Evolutionary conservation across 1,140 invertebrate species (phyloP), one percentile per base, ranked within the genome.

Genomic region (Hylaeus anthracinus): DNA sequence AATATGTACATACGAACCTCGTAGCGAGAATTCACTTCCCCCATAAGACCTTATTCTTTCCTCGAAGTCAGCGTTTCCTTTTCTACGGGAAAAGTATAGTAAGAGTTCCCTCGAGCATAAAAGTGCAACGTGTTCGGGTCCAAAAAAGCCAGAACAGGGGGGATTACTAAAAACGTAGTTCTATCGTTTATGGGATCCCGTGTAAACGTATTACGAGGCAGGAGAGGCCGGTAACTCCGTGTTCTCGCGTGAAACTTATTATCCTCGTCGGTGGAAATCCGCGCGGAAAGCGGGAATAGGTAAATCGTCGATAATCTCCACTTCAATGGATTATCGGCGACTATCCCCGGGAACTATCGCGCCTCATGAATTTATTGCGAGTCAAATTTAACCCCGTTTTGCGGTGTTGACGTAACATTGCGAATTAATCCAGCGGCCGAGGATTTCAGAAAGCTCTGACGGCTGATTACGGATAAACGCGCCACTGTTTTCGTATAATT

Each of bases 401-500:
- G 71, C 55, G 15, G 37, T 51, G 72, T 79, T 65, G 60, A 66
- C 71, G 71, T n/a, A 67, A 66, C 61, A 60, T 74, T 74, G 65
- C 53, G 78, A 61, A 67, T 80, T 80, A 67, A 80, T 74, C 15
- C 70, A 48, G 63, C 37, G 26, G 8, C 2, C 26, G 8, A 2
- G 53, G 78, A 48, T 66, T 80, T 80, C 67, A 80, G 78, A 74
- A 80, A 74, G 72, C 78, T 41, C 69, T 14, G 15, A 6, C 56
- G 53, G 26, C 37, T 80, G 72, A 80, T 80, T 67, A 67, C 53
- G 72, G 37, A 37, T 74, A 60, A 80, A 37, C 71, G 53, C 26
- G 61, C 37, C 37, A 26, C 45, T 80, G 78, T 74, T 80, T 73
- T 80, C 71, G 5, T 80, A 80, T 80, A 74, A 80, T 80, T 80